Conservation (phyloP, 2,113 vertebrate species). For the Otis tarda region DNA sequence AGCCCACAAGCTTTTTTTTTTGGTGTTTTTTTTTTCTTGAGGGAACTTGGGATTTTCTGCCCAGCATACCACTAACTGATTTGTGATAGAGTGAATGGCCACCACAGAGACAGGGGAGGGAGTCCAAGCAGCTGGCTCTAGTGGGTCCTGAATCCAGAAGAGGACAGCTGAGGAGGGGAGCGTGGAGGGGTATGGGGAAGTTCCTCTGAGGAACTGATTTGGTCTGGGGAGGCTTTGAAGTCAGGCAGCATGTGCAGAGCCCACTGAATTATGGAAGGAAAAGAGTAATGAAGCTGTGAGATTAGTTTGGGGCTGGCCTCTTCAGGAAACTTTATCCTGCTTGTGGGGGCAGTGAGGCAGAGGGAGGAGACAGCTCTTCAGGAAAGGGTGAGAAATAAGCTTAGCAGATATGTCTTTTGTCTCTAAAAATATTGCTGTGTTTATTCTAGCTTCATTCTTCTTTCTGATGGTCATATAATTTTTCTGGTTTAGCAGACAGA, state of each 20-base stretch:
- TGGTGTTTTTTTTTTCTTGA: background rate
- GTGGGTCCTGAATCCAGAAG: background rate
- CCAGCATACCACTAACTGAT: background rate
- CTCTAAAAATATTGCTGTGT: background rate
- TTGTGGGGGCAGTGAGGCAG: background rate
- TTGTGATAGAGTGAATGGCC: background rate
- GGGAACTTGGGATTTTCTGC: background rate
- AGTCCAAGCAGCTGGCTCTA: fast-evolving
- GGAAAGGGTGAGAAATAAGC: background rate
- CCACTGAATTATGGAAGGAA: fast-evolving
- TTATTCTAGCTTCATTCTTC: background rate
- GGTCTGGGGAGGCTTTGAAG: background rate
- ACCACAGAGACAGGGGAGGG: background rate
- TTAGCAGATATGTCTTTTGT: background rate
- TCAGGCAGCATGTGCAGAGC: background rate
- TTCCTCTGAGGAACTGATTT: background rate
- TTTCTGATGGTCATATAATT: background rate
- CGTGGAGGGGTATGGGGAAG: fast-evolving
- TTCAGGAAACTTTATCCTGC: background rate
- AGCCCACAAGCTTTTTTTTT: fast-evolving
- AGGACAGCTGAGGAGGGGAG: background rate
- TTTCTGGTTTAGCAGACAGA: background rate
- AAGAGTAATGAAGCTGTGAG: background rate
- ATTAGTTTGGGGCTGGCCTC: background rate
- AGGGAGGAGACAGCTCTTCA: background rate